Base-by-base conservation (phyloP, 2,797 vertebrate species). In the Molossus molossus region DNA sequence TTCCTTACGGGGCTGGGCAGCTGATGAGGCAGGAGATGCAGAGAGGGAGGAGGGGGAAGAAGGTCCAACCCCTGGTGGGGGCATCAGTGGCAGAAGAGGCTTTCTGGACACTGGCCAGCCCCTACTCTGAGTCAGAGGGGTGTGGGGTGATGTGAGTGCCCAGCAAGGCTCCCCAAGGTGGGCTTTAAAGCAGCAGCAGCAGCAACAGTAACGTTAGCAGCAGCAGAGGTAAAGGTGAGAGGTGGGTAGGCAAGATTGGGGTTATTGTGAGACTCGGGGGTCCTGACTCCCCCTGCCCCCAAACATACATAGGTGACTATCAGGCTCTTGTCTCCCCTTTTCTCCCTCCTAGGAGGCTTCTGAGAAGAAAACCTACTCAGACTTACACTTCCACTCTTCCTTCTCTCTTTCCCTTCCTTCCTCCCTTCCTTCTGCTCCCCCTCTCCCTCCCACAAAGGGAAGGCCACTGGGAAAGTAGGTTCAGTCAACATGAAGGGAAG, bases 231-330 rank as follows among this genome's bases (percentile, higher is more conserved):
- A 70, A 96, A 60, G 27, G 48, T 62, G 21, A 33, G 62, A 67
- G 50, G 15, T 0, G 0, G 50, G 77, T 2, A 96, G 94, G 55
- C 27, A 72, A 92, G 9, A 45, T 29, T 3, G 4, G 85, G 79
- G 40, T 77, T 48, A 84, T 1, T 82, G n/a, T 80, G 64, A 90
- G 94, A 84, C 69, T 86, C 40, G 64, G 77, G 94, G 76, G 33
- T 62, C 97, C 85, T 96, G 94, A 96, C 40, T 90, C 83, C 92
- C 95, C 76, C 75, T 96, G 25, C n/a, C 73, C 87, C n/a, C 33
- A 87, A 40, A 65, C 55, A 88, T n/a, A 77, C 11, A 10, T 75
- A 87, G 62, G 33, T 70, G 72, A 88, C 65, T 48, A n/a, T 79
- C 53, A 58, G 70, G 85, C 85, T 93, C 73, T 62, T 90, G 25